Base-by-base conservation (phyloP, 2,888 invertebrate genomes). In the Drosophila rellima region DNA sequence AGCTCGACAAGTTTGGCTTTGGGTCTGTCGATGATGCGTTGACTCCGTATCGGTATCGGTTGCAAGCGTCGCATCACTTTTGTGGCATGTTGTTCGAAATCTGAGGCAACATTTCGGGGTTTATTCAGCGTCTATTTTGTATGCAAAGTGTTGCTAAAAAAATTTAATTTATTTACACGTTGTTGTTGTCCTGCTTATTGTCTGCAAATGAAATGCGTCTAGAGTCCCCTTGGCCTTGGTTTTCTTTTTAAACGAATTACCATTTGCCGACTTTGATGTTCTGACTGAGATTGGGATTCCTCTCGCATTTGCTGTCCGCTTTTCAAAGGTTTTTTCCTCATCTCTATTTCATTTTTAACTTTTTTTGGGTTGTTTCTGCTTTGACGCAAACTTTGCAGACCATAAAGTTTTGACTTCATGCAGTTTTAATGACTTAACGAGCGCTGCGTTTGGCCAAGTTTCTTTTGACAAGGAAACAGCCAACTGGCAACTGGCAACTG, bases 391-490 rank as follows among this genome's bases (percentile, higher is more conserved):
- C 91, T 89, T 89, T 90, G 77, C 91, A 89, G 89, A 90, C 89
- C 82, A 86, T 76, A 82, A 86, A 86, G 77, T 84, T 80, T 85
- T 83, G 86, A 90, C 84, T 90, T 89, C 82, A 86, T 89, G 80
- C 86, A 82, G 82, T 89, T 82, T 90, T 89, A 90, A 90, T 90
- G 89, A 89, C 80, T 80, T 89, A 85, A 79, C 75, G 80, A 88
- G 88, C 84, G 57, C 66, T 63, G 69, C 88, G 86, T 80, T 55
- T 74, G 55, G 61, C 70, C 76, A 64, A 76, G 65, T 79, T 79
- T 61, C 83, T 42, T 83, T 82, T 82, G 81, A 84, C 79, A 84
- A 68, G 57, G 52, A 69, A 72, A 57, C 48, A 29, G 8, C 39
- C 67, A 72, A 64, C 40, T 56, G 52, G 13, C 60, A 63, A 51